These are phyloP conservation scores for Egretta garzetta DNA, from an alignment of 2,113 vertebrate genomes.

Conservation along the genomic window DNA sequence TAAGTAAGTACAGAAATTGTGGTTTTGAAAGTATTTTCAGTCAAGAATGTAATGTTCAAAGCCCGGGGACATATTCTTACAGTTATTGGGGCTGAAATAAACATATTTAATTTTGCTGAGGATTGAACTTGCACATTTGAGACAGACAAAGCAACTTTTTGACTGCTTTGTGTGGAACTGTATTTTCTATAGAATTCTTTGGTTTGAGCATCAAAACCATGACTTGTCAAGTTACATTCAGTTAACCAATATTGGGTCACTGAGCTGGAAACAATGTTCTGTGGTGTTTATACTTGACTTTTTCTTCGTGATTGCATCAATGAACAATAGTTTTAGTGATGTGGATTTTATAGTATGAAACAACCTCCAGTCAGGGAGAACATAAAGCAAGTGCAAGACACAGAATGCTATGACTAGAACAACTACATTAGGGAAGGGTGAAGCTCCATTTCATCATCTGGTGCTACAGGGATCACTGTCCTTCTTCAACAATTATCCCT, in stretches of 20 bases:
- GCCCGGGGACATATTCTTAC: neutral
- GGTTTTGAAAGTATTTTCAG: neutral
- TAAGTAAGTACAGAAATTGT: neutral
- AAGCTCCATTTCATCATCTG: slow-evolving; percentile 48
- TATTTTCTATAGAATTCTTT: neutral
- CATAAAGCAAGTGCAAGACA: slow-evolving; percentile 3
- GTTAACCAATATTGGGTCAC: slow-evolving; percentile 51
- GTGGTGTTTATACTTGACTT: slow-evolving; percentile 68
- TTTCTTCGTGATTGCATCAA: slow-evolving; percentile 75
- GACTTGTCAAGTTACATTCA: slow-evolving; percentile 51
- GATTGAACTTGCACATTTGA: neutral
- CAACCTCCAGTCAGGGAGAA: slow-evolving; percentile 39
- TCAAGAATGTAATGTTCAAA: neutral
- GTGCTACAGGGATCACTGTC: slow-evolving; percentile 20
- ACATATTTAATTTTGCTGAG: neutral
- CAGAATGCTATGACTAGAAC: neutral
- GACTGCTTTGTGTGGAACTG: neutral
- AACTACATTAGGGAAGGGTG: slow-evolving; percentile 39
- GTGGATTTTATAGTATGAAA: slow-evolving; percentile 60
- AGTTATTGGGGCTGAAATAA: neutral
- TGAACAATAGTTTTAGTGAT: slow-evolving; percentile 69
- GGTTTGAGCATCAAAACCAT: neutral
- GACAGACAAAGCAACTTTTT: neutral
- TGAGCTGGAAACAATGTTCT: slow-evolving; percentile 61
- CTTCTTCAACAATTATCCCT: slow-evolving; percentile 51